Percentiles rank a stretch among this genome's conserved stretches.
Evolutionary conservation across 2,797 vertebrate genomes (phyloP).

Genomic region (Sebastes cheni): DNA sequence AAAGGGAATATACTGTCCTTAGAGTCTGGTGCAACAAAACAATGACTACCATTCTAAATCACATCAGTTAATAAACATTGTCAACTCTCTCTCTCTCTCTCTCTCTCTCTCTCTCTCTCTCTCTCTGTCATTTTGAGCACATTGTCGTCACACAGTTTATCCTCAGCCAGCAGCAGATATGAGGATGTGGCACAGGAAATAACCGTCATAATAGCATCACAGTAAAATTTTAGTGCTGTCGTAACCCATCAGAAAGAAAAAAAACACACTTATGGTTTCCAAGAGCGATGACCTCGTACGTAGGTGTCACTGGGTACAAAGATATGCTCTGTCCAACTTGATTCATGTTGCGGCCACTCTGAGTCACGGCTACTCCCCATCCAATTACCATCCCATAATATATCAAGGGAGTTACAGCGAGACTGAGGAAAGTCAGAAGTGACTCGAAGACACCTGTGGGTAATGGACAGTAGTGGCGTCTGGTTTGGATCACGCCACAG

Average conservation of each 20-base stretch:
- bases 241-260: constrained; percentile 41
- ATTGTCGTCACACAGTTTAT: neutral
- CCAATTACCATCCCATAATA: constrained; percentile 86
- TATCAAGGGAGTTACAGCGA: constrained; percentile 71
- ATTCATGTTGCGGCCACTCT: constrained; percentile 80
- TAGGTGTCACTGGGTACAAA: constrained; percentile 69
- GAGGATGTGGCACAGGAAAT: constrained; percentile 1
- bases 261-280: constrained; percentile 41
- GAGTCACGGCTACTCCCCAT: constrained; percentile 81
- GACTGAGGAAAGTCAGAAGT: constrained; percentile 65
- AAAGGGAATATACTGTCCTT: neutral
- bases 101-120: neutral
- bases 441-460: constrained; percentile 78
- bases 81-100: neutral
- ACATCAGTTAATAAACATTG: neutral
- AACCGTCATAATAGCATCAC: constrained; percentile 19
- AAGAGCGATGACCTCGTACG: constrained; percentile 57
- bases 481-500: constrained; percentile 66
- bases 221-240: constrained; percentile 13
- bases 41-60: constrained; percentile 3
- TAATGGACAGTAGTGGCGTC: constrained; percentile 69
- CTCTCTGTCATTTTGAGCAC: neutral
- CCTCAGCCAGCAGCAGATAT: neutral
- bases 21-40: neutral
- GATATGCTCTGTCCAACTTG: constrained; percentile 77